These are phyloP conservation scores for Piprites chloris DNA, from an alignment of 2,113 vertebrate genomes.

Conservation along the genomic window DNA sequence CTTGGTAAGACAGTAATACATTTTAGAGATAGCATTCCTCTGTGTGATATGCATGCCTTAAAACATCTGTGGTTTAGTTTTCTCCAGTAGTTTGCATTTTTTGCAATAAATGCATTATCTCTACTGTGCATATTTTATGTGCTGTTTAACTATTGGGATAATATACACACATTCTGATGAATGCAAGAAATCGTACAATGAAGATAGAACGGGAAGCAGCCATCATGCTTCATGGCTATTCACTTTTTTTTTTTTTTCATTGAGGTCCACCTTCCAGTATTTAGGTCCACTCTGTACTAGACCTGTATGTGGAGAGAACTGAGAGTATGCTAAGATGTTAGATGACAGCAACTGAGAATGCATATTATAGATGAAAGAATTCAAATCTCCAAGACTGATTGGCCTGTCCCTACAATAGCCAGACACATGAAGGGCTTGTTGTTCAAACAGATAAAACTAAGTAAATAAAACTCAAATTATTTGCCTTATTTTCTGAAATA, in stretches of 20 bases:
- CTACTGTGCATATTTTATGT: not conserved
- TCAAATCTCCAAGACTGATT: not conserved
- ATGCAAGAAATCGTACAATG: not conserved
- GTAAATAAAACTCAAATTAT: not conserved
- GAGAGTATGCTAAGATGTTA: not conserved
- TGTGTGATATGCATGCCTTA: not conserved
- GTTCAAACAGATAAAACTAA: not conserved
- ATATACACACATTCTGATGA: not conserved
- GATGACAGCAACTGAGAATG: not conserved
- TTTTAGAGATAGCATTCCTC: not conserved
- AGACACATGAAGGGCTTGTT: not conserved
- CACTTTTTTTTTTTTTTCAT: not conserved
- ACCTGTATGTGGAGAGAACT: not conserved
- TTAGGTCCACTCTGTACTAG: rapidly evolving
- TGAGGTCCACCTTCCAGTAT: not conserved
- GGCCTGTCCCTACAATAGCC: not conserved
- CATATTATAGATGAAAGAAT: not conserved
- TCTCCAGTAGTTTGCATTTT: not conserved
- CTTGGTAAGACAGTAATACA: rapidly evolving
- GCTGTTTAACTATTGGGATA: not conserved
- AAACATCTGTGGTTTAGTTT: not conserved
- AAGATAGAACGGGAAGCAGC: not conserved
- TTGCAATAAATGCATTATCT: not conserved
- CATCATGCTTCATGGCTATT: not conserved
- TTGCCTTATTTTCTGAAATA: not conserved